Evolutionary conservation across 2,797 vertebrate genomes (phyloP), one percentile per base, ranked within the genome.

Genomic region (Steatocranus sp.): DNA sequence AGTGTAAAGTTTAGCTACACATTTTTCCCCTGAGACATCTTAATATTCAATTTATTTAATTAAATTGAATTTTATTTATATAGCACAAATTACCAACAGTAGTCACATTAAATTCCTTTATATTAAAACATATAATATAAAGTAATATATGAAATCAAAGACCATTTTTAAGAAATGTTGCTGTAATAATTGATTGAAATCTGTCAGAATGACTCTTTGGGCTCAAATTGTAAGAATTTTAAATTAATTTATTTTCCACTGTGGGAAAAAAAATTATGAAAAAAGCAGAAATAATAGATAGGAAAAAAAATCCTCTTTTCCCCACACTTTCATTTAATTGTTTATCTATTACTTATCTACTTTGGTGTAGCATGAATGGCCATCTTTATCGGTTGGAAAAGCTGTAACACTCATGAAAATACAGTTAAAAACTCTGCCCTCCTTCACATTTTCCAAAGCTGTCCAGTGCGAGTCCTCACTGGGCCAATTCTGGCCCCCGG

Each of bases 351-450:
- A 61, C 32, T 20, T 61, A 34, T n/a, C 11, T 20, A 61, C 32
- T 0, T 36, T 36, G 58, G 4, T 61, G 0, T 36, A 5, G 32
- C 18, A 36, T 36, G 17, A 61, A 34, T 58, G 30, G 2, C 17
- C 30, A 18, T 34, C 30, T 7, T 61, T 34, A 58, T 11, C 56
- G 12, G 32, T 20, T 36, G 30, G 18, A 36, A 8, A 36, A 63
- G 32, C 58, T 61, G 56, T 20, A 61, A 36, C 10, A 61, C 58
- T 20, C 18, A 5, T 61, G 56, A 61, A 34, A 61, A 61, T 61
- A 34, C 4, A 61, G 30, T 61, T n/a, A 61, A 61, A 61, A 58
- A 61, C 17, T 34, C 56, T 61, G 30, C 6, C 17, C 56, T 8
- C 17, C 17, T 61, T 61, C 10, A 61, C 30, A 61, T 61, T 20